Conservation (phyloP, 2,797 vertebrate genomes). For the Serranus cabrilla region DNA sequence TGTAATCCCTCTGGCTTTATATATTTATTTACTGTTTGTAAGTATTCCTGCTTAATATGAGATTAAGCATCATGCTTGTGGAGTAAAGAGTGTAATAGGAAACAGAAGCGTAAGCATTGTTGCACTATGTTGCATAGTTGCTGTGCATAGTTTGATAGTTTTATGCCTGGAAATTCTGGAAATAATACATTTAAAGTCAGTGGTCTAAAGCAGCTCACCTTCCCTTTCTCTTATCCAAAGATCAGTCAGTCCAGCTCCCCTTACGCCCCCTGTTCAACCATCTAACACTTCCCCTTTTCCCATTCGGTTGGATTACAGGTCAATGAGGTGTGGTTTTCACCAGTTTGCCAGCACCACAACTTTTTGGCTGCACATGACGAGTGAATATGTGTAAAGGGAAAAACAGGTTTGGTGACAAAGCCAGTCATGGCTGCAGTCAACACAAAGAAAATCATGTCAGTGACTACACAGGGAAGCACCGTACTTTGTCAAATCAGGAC, state of each 20-base stretch:
- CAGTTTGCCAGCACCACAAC: not conserved
- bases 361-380: not conserved
- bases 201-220: not conserved
- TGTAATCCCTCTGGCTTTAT: not conserved
- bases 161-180: too few species aligned
- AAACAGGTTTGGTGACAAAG: constrained; percentile 43
- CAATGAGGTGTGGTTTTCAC: constrained; percentile 37
- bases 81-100: not conserved
- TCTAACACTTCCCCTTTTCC: not conserved
- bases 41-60: not conserved
- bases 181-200: not conserved
- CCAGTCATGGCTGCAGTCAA: not conserved
- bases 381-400: constrained; percentile 32
- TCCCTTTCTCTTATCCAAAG: not conserved
- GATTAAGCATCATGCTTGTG: not conserved
- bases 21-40: not conserved
- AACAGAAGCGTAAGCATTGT: not conserved
- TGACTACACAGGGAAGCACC: not conserved
- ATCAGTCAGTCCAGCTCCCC: not conserved
- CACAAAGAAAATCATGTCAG: constrained; percentile 12
- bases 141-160: not conserved
- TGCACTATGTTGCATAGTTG: not conserved
- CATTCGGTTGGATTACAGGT: constrained; percentile 23
- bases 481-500: constrained; percentile 1
- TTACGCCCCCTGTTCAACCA: not conserved